phyloP scores from a whole-genome alignment of 23 tunicate genomes.

The Aplidium turbinatum region DNA sequence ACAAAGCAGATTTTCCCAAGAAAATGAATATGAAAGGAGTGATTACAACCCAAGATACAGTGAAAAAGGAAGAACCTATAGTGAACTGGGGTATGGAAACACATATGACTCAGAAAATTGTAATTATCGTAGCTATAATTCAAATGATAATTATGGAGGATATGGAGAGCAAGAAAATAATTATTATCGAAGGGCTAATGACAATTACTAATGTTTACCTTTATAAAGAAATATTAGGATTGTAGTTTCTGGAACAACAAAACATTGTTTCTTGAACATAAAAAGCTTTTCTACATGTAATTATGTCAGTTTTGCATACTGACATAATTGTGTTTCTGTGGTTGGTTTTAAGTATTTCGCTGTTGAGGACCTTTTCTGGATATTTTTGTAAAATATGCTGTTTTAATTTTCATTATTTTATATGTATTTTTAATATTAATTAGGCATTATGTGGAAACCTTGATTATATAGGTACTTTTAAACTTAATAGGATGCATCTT shows the following conservation, averaged over 20 bases:
- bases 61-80: conserved; percentile 18
- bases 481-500: no score
- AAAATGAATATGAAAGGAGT: conserved; percentile 9
- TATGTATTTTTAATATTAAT: no score
- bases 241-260: neutral
- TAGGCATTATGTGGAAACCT: no score
- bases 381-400: no score
- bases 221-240: neutral
- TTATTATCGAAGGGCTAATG: neutral
- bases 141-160: neutral
- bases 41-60: conserved; percentile 24
- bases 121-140: neutral
- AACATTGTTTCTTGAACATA: neutral
- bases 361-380: no score
- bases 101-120: neutral
- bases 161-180: neutral
- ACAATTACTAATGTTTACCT: neutral
- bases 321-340: no score
- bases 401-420: no score
- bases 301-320: no score
- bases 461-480: no score
- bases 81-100: neutral
- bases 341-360: no score
- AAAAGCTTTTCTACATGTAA: neutral
- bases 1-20: conserved; percentile 2